Conservation (phyloP, 2,888 invertebrate species). For the Ornithoptera priamus region DNA sequence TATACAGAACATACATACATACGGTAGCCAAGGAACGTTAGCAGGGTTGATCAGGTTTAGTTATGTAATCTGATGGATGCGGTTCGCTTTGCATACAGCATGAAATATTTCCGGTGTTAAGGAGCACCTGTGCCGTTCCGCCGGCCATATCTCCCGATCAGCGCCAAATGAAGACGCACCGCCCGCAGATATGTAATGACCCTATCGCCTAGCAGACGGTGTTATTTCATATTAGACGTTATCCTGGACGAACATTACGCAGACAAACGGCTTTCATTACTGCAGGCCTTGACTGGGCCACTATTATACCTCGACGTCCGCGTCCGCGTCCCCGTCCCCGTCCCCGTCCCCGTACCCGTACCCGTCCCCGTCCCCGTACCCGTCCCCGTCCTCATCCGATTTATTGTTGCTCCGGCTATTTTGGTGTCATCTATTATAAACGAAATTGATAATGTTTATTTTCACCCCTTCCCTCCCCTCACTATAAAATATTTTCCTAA, state of each 20-base stretch:
- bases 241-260: slow-evolving; percentile 66
- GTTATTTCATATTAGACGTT: slow-evolving; percentile 72
- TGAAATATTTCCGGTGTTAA: background rate
- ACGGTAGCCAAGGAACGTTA: too few species aligned
- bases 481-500: too few species aligned
- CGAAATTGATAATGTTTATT: too few species aligned
- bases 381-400: slow-evolving; percentile 25
- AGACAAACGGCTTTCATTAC: slow-evolving; percentile 71
- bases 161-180: slow-evolving; percentile 45
- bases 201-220: slow-evolving; percentile 50
- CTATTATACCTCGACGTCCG: slow-evolving; percentile 34
- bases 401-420: slow-evolving; percentile 30
- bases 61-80: slow-evolving; percentile 3
- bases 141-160: slow-evolving; percentile 63
- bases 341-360: slow-evolving; percentile 3
- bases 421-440: slow-evolving; percentile 5
- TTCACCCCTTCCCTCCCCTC: too few species aligned
- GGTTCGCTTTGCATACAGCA: too few species aligned
- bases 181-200: slow-evolving; percentile 56
- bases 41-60: background rate
- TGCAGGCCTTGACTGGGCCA: slow-evolving; percentile 37
- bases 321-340: slow-evolving; percentile 10
- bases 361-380: background rate
- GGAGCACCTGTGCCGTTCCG: slow-evolving; percentile 7
- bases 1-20: too few species aligned